phyloP scores from a whole-genome alignment of 1,140 invertebrate species.

The Aphelenchoides besseyi region DNA sequence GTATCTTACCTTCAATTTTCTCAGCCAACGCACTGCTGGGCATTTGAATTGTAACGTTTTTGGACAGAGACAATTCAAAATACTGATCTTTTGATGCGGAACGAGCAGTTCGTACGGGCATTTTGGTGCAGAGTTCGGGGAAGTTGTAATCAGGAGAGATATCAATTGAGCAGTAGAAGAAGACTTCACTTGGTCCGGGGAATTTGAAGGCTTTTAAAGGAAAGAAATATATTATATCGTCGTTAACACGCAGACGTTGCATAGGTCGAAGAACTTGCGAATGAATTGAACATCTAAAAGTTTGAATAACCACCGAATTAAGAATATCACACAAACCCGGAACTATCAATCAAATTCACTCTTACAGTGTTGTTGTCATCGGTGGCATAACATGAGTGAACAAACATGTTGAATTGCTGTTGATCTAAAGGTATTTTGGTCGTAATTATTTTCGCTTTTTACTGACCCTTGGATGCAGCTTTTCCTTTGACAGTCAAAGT shows the following conservation, averaged over 20 bases:
- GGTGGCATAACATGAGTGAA: conserved; percentile 56
- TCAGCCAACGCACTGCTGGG: neutral
- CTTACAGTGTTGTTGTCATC: conserved; percentile 48
- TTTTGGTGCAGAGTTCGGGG: conserved; percentile 28
- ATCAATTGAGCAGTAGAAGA: conserved; percentile 55
- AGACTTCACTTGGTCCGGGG: conserved; percentile 52
- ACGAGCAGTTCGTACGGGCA: neutral
- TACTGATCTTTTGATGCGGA: neutral
- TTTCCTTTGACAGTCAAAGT: conserved; percentile 48
- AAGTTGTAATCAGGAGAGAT: conserved; percentile 46
- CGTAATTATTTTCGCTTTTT: neutral
- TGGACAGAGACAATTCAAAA: neutral
- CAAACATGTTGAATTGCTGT: conserved; percentile 58
- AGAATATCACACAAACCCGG: conserved; percentile 36
- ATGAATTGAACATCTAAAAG: conserved; percentile 49
- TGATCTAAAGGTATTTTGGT: conserved; percentile 27
- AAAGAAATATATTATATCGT: conserved; percentile 52
- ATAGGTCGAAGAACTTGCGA: conserved; percentile 45
- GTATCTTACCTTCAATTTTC: neutral
- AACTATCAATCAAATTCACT: conserved; percentile 48
- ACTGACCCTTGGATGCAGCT: conserved; percentile 38
- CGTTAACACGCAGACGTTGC: conserved; percentile 31
- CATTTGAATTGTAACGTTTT: neutral
- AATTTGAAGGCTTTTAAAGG: conserved; percentile 54
- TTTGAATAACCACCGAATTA: too few species aligned